Evolutionary conservation across 2,797 vertebrate species (phyloP).

Genomic region (Ceryle rudis): DNA sequence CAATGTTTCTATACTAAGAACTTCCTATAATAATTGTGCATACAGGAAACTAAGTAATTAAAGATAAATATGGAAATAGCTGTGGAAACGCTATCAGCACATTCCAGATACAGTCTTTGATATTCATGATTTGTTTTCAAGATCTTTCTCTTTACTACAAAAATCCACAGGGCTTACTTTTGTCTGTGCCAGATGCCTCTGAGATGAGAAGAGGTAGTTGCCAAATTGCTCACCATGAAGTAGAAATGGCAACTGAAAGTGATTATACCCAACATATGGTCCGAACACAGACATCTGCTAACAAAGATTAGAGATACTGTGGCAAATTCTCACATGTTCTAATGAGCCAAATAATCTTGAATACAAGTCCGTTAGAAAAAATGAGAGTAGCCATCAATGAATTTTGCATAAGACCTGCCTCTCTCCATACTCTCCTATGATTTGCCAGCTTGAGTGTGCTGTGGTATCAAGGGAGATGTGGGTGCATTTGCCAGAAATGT

Average conservation of each 20-base stretch:
- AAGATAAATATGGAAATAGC: slow-evolving; percentile 3
- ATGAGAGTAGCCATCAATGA: neutral
- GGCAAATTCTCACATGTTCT: slow-evolving; percentile 41
- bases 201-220: slow-evolving; percentile 4
- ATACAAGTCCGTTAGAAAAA: slow-evolving; percentile 20
- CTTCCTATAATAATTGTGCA: neutral
- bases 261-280: slow-evolving; percentile 71
- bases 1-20: neutral
- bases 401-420: neutral
- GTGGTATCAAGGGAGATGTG: neutral
- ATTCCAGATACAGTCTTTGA: slow-evolving; percentile 13
- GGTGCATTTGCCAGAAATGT: neutral
- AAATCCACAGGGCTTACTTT: slow-evolving; percentile 24
- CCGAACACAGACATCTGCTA: slow-evolving; percentile 71
- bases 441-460: neutral
- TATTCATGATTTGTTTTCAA: slow-evolving; percentile 29
- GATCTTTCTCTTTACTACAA: slow-evolving; percentile 13
- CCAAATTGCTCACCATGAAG: slow-evolving; percentile 63
- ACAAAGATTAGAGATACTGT: slow-evolving; percentile 62
- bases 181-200: slow-evolving; percentile 50
- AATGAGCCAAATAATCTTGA: slow-evolving; percentile 61
- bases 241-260: slow-evolving; percentile 61
- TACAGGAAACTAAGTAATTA: neutral
- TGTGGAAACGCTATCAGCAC: neutral
- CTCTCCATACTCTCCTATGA: neutral